These are phyloP conservation scores for Reinhardtius hippoglossoides DNA, from an alignment of 2,113 vertebrate genomes.

Conservation along the genomic window DNA sequence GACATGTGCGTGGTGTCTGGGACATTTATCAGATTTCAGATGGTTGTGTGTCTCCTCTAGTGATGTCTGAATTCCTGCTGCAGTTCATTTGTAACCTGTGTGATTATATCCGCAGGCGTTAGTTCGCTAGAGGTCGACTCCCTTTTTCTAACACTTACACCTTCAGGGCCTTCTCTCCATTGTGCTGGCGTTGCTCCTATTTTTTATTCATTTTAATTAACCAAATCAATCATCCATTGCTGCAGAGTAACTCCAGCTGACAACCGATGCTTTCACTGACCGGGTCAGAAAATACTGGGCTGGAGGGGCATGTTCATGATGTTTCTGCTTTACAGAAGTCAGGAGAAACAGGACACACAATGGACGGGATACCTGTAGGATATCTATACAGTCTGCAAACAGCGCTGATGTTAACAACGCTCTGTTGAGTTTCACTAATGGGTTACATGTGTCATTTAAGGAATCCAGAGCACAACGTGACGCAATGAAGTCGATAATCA, in stretches of 20 bases:
- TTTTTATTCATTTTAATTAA: not conserved
- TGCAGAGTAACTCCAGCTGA: not conserved
- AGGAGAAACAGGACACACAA: not conserved
- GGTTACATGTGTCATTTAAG: constrained; percentile 23
- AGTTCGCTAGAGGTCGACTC: not conserved
- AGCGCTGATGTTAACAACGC: not conserved
- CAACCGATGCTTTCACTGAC: not conserved
- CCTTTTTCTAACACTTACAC: not conserved
- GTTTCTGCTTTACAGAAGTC: not conserved
- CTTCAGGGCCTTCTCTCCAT: not conserved
- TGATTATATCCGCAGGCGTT: not conserved
- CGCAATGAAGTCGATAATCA: no score
- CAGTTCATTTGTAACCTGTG: not conserved
- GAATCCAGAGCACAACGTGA: constrained; percentile 14
- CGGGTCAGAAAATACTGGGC: not conserved
- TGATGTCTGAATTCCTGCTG: not conserved
- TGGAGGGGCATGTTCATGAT: not conserved
- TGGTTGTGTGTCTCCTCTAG: constrained; percentile 14
- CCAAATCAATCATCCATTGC: not conserved
- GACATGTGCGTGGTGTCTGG: not conserved
- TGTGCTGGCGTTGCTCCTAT: not conserved
- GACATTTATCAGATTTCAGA: constrained; percentile 6
- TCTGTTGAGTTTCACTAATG: constrained; percentile 15
- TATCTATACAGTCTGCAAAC: constrained; percentile 56
- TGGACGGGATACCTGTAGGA: constrained; percentile 5